Percentiles rank a stretch among this genome's conserved stretches.
phyloP scores from a whole-genome alignment of 2,797 vertebrate species.

The Cyprinella venusta region DNA sequence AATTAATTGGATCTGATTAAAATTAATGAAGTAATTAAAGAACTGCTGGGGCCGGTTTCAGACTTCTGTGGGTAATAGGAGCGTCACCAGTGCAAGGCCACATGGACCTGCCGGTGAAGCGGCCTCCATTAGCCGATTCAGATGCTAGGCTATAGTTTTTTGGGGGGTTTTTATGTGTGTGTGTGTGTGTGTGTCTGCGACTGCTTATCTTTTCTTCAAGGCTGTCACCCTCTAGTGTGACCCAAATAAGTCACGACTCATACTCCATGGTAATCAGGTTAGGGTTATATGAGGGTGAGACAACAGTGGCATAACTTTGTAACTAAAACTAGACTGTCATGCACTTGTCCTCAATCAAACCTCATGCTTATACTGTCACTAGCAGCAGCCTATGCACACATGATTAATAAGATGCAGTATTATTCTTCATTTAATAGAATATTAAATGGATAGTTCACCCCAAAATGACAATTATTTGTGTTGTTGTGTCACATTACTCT shows the following conservation, averaged over 20 bases:
- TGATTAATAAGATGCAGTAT: background rate
- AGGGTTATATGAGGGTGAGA: constrained; percentile 33
- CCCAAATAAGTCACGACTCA: constrained; percentile 50
- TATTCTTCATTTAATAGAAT: background rate
- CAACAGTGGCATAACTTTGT: constrained; percentile 10
- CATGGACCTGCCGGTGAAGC: constrained; percentile 38
- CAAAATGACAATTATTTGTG: no score
- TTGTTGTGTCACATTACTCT: background rate
- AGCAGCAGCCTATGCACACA: background rate
- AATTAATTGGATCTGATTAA: constrained; percentile 85
- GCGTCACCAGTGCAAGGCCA: constrained; percentile 40
- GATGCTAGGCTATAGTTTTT: background rate
- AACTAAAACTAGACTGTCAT: constrained; percentile 6
- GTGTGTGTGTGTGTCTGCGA: background rate
- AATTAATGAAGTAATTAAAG: constrained; percentile 85
- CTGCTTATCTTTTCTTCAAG: constrained; percentile 46
- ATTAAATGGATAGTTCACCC: background rate
- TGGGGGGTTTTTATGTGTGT: no score
- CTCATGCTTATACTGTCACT: background rate
- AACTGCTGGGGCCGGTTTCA: constrained; percentile 74
- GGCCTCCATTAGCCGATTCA: background rate
- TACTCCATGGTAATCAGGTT: constrained; percentile 12
- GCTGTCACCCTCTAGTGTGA: constrained; percentile 48
- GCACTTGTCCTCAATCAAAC: background rate
- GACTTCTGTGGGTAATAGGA: constrained; percentile 58